Conservation (phyloP, 2,888 invertebrate species). For the Molorchus minor region DNA sequence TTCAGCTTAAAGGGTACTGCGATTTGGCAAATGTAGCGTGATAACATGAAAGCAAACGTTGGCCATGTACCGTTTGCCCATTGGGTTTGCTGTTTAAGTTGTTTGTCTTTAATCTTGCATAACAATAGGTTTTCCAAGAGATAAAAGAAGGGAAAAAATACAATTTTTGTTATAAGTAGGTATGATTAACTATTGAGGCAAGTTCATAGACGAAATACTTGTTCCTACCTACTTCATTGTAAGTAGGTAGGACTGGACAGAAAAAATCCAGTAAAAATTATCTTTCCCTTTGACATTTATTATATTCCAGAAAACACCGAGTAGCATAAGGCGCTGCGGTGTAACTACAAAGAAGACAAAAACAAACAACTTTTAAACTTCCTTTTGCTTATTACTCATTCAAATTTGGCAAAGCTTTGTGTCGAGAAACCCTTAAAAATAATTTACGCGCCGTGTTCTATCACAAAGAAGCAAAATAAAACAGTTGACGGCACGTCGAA, state of each 20-base stretch:
- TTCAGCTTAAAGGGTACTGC: slow-evolving; percentile 11
- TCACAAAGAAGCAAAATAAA: slow-evolving; percentile 55
- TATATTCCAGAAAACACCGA: background rate
- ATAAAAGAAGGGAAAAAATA: too few species aligned
- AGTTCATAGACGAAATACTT: too few species aligned
- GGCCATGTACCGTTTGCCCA: background rate
- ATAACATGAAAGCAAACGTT: slow-evolving; percentile 23
- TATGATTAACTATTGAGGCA: too few species aligned
- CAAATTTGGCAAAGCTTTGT: slow-evolving; percentile 51
- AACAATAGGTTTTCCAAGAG: too few species aligned
- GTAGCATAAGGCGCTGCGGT: slow-evolving; percentile 10
- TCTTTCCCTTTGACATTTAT: slow-evolving; percentile 5
- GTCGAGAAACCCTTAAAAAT: slow-evolving; percentile 51
- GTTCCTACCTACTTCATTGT: too few species aligned
- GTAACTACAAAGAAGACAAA: slow-evolving; percentile 40
- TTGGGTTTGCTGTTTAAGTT: too few species aligned
- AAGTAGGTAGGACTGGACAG: too few species aligned
- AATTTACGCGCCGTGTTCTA: slow-evolving; percentile 53
- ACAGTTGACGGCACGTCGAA: slow-evolving; percentile 31
- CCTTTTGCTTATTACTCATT: slow-evolving; percentile 49
- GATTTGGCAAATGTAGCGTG: slow-evolving; percentile 19
- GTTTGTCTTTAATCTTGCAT: too few species aligned
- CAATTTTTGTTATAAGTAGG: too few species aligned
- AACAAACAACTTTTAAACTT: slow-evolving; percentile 47
- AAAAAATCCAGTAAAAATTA: background rate